Percentiles rank a stretch among this genome's conserved stretches.
phyloP scores from a whole-genome alignment of 1,140 invertebrate genomes.

The Trichonephila inaurata region DNA sequence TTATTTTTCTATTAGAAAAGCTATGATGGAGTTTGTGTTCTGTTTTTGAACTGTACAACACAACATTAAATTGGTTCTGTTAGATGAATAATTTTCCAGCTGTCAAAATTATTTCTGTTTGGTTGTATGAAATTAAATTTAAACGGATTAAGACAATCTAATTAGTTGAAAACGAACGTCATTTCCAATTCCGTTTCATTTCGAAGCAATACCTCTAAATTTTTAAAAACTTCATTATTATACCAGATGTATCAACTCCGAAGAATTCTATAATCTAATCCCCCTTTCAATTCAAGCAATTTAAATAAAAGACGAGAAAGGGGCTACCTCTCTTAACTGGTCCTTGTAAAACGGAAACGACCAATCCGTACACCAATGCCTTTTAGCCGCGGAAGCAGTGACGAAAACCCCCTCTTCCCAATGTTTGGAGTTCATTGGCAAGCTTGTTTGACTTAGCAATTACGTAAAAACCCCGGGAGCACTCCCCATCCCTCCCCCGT shows the following conservation, averaged over 20 bases:
- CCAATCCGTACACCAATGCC: neutral
- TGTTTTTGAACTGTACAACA: too few relatives aligned
- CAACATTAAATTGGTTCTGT: too few relatives aligned
- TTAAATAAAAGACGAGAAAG: neutral
- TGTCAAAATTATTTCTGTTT: too few relatives aligned
- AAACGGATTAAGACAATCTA: too few relatives aligned
- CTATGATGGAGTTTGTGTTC: too few relatives aligned
- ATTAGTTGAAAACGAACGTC: too few relatives aligned
- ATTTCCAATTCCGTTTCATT: too few relatives aligned
- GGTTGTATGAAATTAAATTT: too few relatives aligned
- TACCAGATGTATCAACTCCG: neutral
- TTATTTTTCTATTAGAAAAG: too few relatives aligned
- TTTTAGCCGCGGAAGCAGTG: neutral
- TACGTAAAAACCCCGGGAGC: slow-evolving; percentile 45
- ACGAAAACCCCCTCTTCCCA: neutral
- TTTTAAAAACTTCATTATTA: too few relatives aligned
- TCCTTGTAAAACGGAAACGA: slow-evolving; percentile 10
- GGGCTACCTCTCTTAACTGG: neutral
- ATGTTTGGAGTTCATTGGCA: slow-evolving; percentile 51
- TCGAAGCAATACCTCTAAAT: too few relatives aligned
- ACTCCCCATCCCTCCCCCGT: neutral
- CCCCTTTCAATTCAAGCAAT: neutral
- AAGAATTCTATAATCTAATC: neutral
- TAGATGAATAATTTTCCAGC: too few relatives aligned
- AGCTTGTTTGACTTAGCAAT: slow-evolving; percentile 62